These are phyloP conservation scores for Diglossa cyanea DNA, from an alignment of 2,797 vertebrate genomes.

Conservation along the genomic window DNA sequence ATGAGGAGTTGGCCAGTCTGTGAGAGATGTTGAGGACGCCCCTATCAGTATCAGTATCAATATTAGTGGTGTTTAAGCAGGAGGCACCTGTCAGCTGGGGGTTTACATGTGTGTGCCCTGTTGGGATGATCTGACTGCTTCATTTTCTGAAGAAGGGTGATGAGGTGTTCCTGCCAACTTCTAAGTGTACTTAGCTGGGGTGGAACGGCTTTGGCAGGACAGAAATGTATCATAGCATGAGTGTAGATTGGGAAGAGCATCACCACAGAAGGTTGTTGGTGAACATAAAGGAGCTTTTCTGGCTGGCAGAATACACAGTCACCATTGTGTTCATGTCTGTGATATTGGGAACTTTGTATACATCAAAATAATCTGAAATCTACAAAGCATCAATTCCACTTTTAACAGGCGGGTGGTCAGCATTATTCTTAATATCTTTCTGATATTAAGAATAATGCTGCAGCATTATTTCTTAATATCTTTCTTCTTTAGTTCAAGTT, in stretches of 20 bases:
- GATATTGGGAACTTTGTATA: not conserved
- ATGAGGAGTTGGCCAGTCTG: not conserved
- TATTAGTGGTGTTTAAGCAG: not conserved
- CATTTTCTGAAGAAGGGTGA: not conserved
- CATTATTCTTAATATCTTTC: not conserved
- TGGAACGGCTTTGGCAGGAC: not conserved
- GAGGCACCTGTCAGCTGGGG: not conserved
- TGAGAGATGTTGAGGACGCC: not conserved
- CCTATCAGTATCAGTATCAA: not conserved
- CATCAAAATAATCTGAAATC: not conserved
- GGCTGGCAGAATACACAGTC: not conserved
- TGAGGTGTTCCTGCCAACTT: not conserved
- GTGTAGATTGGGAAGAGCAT: not conserved
- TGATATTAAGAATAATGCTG: too few species aligned
- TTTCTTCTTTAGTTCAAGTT: not conserved
- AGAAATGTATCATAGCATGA: not conserved
- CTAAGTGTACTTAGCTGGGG: not conserved
- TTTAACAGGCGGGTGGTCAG: not conserved
- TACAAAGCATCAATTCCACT: not conserved
- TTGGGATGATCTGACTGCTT: not conserved
- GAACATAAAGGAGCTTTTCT: not conserved
- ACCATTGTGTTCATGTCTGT: fast-evolving
- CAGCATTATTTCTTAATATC: not conserved
- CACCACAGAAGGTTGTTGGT: not conserved
- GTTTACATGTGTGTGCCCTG: not conserved